Percentiles rank a stretch among this genome's conserved stretches.
These are phyloP conservation scores for Sturmia bella DNA, from an alignment of 2,888 invertebrate species.

Conservation along the genomic window DNA sequence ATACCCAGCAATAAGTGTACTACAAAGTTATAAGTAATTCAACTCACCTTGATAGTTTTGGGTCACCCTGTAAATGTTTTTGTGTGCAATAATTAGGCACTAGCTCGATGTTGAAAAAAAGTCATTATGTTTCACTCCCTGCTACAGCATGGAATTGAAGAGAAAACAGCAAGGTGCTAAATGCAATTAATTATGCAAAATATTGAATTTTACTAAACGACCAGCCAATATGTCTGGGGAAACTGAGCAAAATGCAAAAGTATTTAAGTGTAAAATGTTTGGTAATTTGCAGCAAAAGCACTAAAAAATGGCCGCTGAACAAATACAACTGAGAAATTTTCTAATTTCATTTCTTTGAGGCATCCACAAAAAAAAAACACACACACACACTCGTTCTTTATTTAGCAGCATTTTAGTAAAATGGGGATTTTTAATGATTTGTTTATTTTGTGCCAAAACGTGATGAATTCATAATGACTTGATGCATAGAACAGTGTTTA, in stretches of 20 bases:
- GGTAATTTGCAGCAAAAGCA: slow-evolving; percentile 47
- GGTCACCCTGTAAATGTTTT: no score
- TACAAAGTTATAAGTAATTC: no score
- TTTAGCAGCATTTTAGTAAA: slow-evolving; percentile 3
- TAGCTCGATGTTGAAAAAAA: background rate
- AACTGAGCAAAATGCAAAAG: slow-evolving; percentile 35
- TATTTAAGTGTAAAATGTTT: slow-evolving; percentile 14
- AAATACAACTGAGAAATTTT: slow-evolving; percentile 74
- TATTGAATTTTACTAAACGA: slow-evolving; percentile 80
- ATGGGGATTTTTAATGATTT: slow-evolving; percentile 42
- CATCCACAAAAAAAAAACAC: background rate
- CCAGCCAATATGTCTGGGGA: slow-evolving; percentile 51
- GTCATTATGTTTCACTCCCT: background rate
- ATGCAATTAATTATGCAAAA: slow-evolving; percentile 82
- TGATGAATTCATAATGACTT: slow-evolving; percentile 50
- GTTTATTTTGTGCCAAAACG: slow-evolving; percentile 60
- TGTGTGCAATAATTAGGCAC: slow-evolving; percentile 25
- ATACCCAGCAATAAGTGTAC: no score
- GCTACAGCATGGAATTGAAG: slow-evolving; percentile 50
- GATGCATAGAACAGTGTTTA: no score
- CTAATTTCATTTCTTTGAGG: slow-evolving; percentile 45
- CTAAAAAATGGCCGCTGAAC: slow-evolving; percentile 48
- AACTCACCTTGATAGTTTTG: no score
- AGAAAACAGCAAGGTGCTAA: slow-evolving; percentile 80
- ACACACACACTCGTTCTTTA: background rate